Evolutionary conservation across 2,888 invertebrate species (phyloP), one percentile per base, ranked within the genome.

Genomic region (Lymantria dispar): DNA sequence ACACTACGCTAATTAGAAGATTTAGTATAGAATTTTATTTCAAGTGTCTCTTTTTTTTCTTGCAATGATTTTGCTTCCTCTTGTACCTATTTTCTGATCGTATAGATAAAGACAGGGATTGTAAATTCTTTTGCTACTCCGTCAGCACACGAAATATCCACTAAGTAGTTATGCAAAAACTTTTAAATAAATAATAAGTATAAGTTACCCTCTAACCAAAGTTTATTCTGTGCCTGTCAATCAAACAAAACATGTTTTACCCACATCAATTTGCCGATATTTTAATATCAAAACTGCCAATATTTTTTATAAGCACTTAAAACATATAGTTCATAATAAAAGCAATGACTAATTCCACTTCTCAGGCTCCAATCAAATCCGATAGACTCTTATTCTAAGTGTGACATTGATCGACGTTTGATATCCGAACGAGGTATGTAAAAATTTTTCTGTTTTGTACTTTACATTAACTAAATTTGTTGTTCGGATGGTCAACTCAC

Each of bases 321-420:
- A 58, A 62, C 71, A 40, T 2, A 40, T 14, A 70, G 43, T 46
- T 69, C 70, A 74, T 67, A 75, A 78, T 77, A 80, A 83, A 86
- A 77, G 74, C 70, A 79, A 78, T 85, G 81, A 87, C 80, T 85
- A 85, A 85, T 83, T 75, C 75, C 68, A 71, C 74, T 72, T 65
- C 66, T 58, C 53, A 63, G 63, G 62, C 80, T 81, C 76, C 78
- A 69, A 76, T 78, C 76, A 72, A 77, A 81, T 81, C 77, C 75
- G 76, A 81, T 76, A 76, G 70, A 74, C 75, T 63, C 49, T 36
- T 56, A 64, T 73, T 73, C 74, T 68, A 64, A 66, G 66, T 70
- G 68, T 83, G 87, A 85, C 87, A 75, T 84, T 90, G 89, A 89
- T 87, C 84, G 89, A 89, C 88, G 84, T 80, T 72, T 81, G 80